phyloP scores from a whole-genome alignment of 1,140 invertebrate species.

The Dysdera silvatica region DNA sequence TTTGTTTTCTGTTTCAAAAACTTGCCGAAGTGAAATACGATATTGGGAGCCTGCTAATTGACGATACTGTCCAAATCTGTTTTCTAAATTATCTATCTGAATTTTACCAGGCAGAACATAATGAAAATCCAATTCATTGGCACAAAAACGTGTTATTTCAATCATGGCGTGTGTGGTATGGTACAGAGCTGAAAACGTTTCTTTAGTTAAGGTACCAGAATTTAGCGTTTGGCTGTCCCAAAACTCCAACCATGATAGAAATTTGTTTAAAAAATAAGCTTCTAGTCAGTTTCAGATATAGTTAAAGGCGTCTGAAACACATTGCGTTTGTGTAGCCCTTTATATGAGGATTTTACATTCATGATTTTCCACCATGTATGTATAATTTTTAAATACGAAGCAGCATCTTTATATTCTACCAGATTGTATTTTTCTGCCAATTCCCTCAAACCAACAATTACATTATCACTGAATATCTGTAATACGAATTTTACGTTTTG shows the following conservation, averaged over 20 bases:
- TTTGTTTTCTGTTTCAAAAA: constrained; percentile 1
- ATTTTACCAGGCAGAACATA: constrained; percentile 9
- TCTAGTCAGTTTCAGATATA: no score
- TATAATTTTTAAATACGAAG: no score
- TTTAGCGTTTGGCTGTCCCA: not conserved
- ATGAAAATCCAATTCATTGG: not conserved
- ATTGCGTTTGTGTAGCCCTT: no score
- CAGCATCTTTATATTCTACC: no score
- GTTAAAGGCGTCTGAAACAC: no score
- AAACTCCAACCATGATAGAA: not conserved
- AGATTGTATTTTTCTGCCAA: no score
- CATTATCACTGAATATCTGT: no score
- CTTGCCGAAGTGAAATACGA: not conserved
- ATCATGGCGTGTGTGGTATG: not conserved
- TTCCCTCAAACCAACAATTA: no score
- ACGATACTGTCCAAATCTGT: constrained; percentile 7
- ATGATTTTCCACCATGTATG: no score
- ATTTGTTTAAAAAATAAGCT: no score
- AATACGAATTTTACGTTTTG: no score
- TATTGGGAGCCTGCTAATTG: not conserved
- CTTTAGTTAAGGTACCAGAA: not conserved
- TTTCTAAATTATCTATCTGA: constrained; percentile 10
- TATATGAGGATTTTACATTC: no score
- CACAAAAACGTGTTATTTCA: not conserved
- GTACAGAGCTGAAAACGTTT: not conserved